A percentile compares a stretch with the other conserved stretches of the same genome.
Evolutionary conservation across 2,888 invertebrate genomes (phyloP).

Genomic region (Nasonia oneida): DNA sequence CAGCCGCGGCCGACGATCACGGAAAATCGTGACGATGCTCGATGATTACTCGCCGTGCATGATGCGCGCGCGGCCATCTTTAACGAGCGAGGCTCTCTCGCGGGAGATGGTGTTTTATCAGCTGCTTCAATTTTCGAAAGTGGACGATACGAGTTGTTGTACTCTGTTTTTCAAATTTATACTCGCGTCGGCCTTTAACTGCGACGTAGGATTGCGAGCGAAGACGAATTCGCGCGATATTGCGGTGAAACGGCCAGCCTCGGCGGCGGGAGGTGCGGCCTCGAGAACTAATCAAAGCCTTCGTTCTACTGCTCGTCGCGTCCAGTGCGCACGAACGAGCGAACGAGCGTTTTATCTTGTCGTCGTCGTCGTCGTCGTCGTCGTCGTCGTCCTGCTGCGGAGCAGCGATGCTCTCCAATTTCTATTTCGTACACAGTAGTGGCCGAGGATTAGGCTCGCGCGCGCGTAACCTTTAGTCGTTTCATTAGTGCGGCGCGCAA

Average conservation of each 20-base stretch:
- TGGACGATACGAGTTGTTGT: not conserved
- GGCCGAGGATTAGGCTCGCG: conserved; percentile 71
- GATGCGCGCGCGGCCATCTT: not conserved
- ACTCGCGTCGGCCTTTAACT: not conserved
- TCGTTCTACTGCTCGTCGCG: not conserved
- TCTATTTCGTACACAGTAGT: conserved; percentile 66
- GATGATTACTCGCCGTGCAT: conserved; percentile 35
- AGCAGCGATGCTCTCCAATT: conserved; percentile 56
- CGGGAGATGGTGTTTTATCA: not conserved
- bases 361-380: conserved; percentile 23
- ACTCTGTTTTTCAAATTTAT: not conserved
- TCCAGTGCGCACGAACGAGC: conserved; percentile 22
- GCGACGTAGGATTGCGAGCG: not conserved
- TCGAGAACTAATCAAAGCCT: conserved; percentile 60
- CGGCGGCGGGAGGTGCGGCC: conserved; percentile 44
- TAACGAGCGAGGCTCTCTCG: conserved; percentile 2
- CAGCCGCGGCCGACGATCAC: conserved; percentile 23
- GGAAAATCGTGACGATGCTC: conserved; percentile 61
- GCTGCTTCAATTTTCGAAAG: not conserved
- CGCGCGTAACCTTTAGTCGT: conserved; percentile 70
- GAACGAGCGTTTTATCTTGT: conserved; percentile 59
- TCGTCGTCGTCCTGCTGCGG: conserved; percentile 2
- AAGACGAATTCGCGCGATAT: not conserved
- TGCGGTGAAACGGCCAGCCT: conserved; percentile 19
- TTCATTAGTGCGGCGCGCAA: conserved; percentile 77